These are phyloP conservation scores for Spilosoma lubricipeda DNA, from an alignment of 2,888 invertebrate species.

Conservation along the genomic window DNA sequence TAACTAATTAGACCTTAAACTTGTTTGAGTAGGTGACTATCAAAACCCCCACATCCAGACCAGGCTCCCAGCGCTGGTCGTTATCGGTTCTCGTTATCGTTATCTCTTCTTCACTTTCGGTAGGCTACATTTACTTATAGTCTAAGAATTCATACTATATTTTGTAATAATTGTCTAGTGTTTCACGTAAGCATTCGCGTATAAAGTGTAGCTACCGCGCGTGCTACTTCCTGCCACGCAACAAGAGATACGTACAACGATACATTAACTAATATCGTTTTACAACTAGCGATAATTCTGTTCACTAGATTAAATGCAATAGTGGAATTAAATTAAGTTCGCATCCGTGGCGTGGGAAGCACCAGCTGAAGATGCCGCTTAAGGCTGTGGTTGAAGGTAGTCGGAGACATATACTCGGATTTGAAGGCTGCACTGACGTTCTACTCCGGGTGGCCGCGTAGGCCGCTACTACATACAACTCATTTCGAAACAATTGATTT, in stretches of 20 bases:
- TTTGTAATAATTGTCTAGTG: neutral
- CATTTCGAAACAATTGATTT: conserved; percentile 15
- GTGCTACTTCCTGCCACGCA: neutral
- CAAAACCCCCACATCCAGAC: too few relatives aligned
- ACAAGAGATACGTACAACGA: neutral
- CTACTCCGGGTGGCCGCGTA: neutral
- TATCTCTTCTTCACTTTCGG: neutral
- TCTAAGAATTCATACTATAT: neutral
- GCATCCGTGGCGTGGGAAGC: conserved; percentile 1
- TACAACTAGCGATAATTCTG: neutral
- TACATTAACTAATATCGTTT: neutral
- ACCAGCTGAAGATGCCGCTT: neutral
- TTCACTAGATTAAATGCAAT: neutral
- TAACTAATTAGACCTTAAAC: neutral
- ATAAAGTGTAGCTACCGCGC: neutral
- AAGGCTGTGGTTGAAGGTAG: neutral
- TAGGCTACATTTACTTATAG: neutral
- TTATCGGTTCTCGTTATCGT: neutral
- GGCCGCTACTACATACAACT: neutral
- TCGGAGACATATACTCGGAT: neutral
- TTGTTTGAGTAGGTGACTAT: neutral
- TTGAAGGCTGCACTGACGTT: conserved; percentile 12
- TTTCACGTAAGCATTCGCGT: neutral
- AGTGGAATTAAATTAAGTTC: conserved; percentile 11
- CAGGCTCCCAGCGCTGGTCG: neutral